Evolutionary conservation across 2,888 invertebrate genomes (phyloP).

Genomic region (Clusia tigrina): DNA sequence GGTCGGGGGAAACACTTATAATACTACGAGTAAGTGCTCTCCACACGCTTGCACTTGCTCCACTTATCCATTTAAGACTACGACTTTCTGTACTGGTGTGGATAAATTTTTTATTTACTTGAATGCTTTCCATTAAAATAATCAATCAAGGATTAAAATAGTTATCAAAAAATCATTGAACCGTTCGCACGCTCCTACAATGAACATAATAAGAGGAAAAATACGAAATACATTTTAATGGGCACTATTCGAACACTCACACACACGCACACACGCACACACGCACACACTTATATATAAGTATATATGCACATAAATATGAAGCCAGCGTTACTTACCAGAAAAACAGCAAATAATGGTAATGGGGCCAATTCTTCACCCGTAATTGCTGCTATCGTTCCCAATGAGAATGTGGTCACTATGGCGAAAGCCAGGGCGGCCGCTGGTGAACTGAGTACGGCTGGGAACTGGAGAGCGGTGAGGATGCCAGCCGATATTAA

Average conservation of each 20-base stretch:
- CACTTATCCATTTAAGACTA: too few species aligned
- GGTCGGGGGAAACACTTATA: too few species aligned
- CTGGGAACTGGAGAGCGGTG: slow-evolving; percentile 63
- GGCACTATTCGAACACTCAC: neutral
- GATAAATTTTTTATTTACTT: too few species aligned
- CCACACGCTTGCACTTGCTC: too few species aligned
- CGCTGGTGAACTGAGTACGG: slow-evolving; percentile 62
- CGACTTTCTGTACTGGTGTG: too few species aligned
- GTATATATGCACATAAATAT: neutral
- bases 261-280: neutral
- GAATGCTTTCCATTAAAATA: too few species aligned
- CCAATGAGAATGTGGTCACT: slow-evolving; percentile 62
- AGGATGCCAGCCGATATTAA: slow-evolving; percentile 61
- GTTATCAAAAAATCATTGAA: too few species aligned
- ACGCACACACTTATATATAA: neutral
- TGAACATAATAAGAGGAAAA: too few species aligned
- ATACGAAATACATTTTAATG: neutral
- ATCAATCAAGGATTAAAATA: too few species aligned
- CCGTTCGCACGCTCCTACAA: too few species aligned
- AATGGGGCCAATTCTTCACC: slow-evolving; percentile 61
- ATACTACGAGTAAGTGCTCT: too few species aligned
- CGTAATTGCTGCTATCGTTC: slow-evolving; percentile 62
- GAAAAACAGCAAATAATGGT: slow-evolving; percentile 79
- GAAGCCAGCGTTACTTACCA: slow-evolving; percentile 65
- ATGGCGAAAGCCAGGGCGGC: slow-evolving; percentile 63